Conservation (phyloP, 2,888 invertebrate genomes). For the Sinotaia quadrata region DNA sequence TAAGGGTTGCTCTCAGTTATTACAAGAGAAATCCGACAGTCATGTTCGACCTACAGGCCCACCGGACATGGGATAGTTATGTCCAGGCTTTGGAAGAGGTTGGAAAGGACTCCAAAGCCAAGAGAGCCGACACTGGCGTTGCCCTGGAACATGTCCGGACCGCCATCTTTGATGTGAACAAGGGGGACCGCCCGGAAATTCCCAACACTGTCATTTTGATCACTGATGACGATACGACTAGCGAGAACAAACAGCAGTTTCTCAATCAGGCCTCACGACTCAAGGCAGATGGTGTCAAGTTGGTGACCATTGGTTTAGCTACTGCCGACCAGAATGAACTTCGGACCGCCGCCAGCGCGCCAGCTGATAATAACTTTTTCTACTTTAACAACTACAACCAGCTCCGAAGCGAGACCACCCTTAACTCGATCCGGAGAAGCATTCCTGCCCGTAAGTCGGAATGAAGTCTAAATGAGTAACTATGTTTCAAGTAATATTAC, state of each 20-base stretch:
- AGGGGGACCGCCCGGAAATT: conserved; percentile 42
- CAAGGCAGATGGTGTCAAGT: conserved; percentile 37
- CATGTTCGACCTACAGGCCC: conserved; percentile 26
- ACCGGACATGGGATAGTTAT: not conserved
- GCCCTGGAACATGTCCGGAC: conserved; percentile 32
- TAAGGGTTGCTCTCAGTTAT: conserved; percentile 63
- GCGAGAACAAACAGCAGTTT: conserved; percentile 39
- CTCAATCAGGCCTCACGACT: conserved; percentile 41
- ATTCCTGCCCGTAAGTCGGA: conserved; percentile 29
- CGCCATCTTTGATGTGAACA: conserved; percentile 35
- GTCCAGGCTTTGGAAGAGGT: conserved; percentile 1
- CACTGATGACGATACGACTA: conserved; percentile 54
- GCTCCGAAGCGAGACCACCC: conserved; percentile 21
- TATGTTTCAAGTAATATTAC: too few relatives aligned
- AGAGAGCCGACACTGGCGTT: conserved; percentile 8
- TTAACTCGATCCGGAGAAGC: conserved; percentile 3
- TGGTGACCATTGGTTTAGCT: conserved; percentile 48
- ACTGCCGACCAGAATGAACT: conserved; percentile 40
- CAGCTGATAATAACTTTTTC: conserved; percentile 36
- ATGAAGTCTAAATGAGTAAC: too few relatives aligned
- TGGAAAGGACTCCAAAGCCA: not conserved
- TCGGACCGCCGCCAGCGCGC: conserved; percentile 43
- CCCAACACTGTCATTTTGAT: conserved; percentile 56
- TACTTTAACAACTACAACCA: conserved; percentile 38
- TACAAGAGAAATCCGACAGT: conserved; percentile 62